Percentiles rank a stretch among this genome's conserved stretches.
phyloP scores from a whole-genome alignment of 2,113 vertebrate species.

The Cisticola juncidis region DNA sequence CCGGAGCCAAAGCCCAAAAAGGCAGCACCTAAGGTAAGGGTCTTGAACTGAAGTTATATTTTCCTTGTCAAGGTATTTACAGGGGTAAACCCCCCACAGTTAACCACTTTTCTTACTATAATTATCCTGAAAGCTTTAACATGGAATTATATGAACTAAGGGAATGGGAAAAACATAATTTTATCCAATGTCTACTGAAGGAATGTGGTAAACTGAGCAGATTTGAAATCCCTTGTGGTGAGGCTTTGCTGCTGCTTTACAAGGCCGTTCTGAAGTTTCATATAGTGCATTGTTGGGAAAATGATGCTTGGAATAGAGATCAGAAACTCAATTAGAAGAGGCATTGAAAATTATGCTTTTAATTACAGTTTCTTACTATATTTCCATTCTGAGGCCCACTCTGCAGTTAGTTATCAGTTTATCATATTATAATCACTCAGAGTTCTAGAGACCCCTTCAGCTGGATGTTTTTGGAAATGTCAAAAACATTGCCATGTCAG shows the following conservation, averaged over 20 bases:
- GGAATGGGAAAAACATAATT: neutral
- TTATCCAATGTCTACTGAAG: neutral
- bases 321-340: neutral
- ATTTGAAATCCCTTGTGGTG: neutral
- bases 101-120: neutral
- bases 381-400: neutral
- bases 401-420: neutral
- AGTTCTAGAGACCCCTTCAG: neutral
- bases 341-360: neutral
- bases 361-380: neutral
- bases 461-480: neutral
- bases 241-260: neutral
- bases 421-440: neutral
- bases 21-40: constrained; percentile 83
- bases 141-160: neutral
- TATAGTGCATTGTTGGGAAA: neutral
- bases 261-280: neutral
- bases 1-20: constrained; percentile 89
- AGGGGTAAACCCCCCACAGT: fast-evolving
- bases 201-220: neutral
- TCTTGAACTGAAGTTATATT: neutral
- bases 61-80: neutral
- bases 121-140: neutral
- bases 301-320: neutral
- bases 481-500: neutral